phyloP scores from a whole-genome alignment of 2,797 vertebrate genomes.

The Schizopygopsis pylzovi region DNA sequence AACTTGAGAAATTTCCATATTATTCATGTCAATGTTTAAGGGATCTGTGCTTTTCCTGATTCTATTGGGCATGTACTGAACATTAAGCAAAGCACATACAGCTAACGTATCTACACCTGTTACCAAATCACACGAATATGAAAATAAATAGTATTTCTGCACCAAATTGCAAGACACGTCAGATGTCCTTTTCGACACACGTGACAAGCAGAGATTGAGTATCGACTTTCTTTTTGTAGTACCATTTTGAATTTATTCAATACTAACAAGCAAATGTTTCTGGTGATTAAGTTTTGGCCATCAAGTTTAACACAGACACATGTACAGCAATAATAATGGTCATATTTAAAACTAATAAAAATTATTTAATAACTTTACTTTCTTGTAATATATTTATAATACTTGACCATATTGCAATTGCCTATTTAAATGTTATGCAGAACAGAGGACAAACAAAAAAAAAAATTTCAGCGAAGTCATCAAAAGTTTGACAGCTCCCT shows the following conservation, averaged over 20 bases:
- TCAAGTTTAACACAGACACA: neutral
- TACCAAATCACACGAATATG: conserved; percentile 18
- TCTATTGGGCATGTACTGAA: neutral
- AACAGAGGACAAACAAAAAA: conserved; percentile 6
- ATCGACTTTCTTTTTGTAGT: neutral
- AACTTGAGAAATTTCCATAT: conserved; percentile 71
- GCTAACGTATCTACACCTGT: conserved; percentile 1
- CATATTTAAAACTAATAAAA: neutral
- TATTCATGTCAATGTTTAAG: conserved; percentile 1
- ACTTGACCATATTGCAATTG: neutral
- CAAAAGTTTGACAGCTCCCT: conserved; percentile 51
- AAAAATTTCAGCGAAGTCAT: conserved; percentile 49
- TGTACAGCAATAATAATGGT: neutral
- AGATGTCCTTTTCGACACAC: neutral
- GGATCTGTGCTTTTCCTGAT: neutral
- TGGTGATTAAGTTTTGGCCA: neutral
- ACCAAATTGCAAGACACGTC: neutral
- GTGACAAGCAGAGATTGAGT: neutral
- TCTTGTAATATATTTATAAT: conserved; percentile 8
- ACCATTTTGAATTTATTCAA: neutral
- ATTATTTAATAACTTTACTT: neutral
- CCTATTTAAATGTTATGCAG: conserved; percentile 19
- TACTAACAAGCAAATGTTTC: neutral
- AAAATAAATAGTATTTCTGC: neutral
- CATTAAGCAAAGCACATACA: neutral